Evolutionary conservation across 2,888 invertebrate genomes (phyloP).

Genomic region (Agrotis puta): DNA sequence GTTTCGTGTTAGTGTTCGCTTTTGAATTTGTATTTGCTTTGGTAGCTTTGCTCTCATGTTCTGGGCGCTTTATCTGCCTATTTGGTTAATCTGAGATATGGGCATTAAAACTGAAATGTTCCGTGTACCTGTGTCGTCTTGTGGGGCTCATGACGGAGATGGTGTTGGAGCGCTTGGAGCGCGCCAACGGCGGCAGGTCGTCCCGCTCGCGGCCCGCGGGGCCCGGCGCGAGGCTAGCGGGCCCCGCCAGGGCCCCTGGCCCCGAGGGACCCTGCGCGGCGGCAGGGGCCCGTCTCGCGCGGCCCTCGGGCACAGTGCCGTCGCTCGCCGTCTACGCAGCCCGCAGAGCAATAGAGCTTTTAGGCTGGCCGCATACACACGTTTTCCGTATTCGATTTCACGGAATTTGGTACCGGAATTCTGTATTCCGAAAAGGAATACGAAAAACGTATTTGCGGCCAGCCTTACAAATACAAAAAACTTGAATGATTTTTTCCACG

Average conservation of each 20-base stretch:
- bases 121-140: slow-evolving; percentile 77
- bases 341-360: not conserved
- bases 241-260: slow-evolving; percentile 42
- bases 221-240: slow-evolving; percentile 88
- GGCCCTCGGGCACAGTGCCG: slow-evolving; percentile 76
- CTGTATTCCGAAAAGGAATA: too few relatives aligned
- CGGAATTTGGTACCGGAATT: too few relatives aligned
- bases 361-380: too few relatives aligned
- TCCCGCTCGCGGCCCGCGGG: slow-evolving; percentile 71
- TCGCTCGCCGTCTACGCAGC: slow-evolving; percentile 83
- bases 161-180: slow-evolving; percentile 93
- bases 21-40: too few relatives aligned
- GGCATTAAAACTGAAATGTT: not conserved
- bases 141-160: slow-evolving; percentile 96
- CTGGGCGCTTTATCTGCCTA: too few relatives aligned
- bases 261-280: slow-evolving; percentile 26
- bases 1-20: too few relatives aligned
- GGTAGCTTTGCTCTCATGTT: too few relatives aligned
- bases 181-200: slow-evolving; percentile 90
- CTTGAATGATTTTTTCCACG: not conserved
- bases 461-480: not conserved
- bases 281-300: slow-evolving; percentile 55
- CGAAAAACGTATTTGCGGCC: too few relatives aligned
- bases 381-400: too few relatives aligned
- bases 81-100: not conserved